Percentiles rank a stretch among this genome's conserved stretches.
These are phyloP conservation scores for Craterocephalus amniculus DNA, from an alignment of 2,797 vertebrate species.

Conservation along the genomic window DNA sequence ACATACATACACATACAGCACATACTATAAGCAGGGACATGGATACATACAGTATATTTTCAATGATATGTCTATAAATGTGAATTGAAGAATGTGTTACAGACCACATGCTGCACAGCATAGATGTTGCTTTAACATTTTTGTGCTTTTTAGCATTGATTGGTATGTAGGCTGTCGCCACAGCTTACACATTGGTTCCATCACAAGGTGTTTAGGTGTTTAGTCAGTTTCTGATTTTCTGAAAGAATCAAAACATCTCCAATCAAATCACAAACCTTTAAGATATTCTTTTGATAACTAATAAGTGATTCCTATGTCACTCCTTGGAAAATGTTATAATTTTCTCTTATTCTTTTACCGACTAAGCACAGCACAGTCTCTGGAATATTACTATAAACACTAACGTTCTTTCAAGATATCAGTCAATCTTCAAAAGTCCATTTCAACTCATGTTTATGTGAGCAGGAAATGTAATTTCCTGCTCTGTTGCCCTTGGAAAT, in stretches of 20 bases:
- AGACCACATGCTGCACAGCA: too few species aligned
- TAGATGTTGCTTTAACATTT: too few species aligned
- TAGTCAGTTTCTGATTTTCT: background rate
- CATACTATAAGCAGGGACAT: too few species aligned
- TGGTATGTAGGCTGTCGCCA: background rate
- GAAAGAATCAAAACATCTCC: background rate
- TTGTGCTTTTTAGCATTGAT: background rate
- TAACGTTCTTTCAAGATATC: background rate
- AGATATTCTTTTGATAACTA: background rate
- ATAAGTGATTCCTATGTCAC: background rate
- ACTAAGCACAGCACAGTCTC: background rate
- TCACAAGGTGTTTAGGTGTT: background rate
- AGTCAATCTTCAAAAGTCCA: background rate
- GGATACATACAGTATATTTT: too few species aligned
- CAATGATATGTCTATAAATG: too few species aligned
- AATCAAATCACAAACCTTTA: background rate
- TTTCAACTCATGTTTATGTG: background rate
- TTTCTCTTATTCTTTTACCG: background rate
- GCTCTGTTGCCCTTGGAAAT: background rate
- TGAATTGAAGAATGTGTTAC: too few species aligned
- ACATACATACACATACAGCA: too few species aligned
- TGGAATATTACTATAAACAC: background rate
- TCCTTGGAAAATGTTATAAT: background rate
- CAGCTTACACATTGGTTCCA: background rate
- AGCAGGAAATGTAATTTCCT: background rate